Conservation (phyloP, 2,113 vertebrate species). For the Rhea americana region DNA sequence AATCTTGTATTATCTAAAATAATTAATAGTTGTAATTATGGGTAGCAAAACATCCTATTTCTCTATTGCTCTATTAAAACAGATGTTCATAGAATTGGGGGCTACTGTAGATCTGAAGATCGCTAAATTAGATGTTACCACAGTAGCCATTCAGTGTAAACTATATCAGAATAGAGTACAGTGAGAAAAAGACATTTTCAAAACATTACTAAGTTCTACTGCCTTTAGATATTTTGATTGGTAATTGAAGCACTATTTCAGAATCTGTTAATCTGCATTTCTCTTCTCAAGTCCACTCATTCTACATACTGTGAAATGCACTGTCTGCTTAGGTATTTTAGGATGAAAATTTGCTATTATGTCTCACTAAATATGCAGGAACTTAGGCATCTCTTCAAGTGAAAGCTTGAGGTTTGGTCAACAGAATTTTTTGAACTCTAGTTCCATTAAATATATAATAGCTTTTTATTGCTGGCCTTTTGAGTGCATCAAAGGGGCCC, state of each 20-base stretch:
- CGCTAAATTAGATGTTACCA: constrained; percentile 4
- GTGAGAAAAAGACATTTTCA: background rate
- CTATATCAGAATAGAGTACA: background rate
- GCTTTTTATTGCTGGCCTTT: background rate
- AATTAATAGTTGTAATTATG: constrained; percentile 35
- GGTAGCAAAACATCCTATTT: background rate
- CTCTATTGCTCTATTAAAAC: background rate
- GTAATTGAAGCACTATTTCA: background rate
- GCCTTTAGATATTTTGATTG: background rate
- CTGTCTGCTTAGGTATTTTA: background rate
- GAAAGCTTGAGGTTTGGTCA: background rate
- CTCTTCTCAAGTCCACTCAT: background rate
- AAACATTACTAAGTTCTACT: background rate
- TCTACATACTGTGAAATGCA: background rate
- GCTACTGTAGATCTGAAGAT: background rate
- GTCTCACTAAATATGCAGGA: background rate
- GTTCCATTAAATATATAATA: accelerated
- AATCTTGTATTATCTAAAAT: background rate
- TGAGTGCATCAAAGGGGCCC: background rate
- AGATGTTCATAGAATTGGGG: background rate
- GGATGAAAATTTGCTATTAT: background rate
- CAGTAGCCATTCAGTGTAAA: background rate
- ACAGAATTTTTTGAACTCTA: background rate
- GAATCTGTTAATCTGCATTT: background rate
- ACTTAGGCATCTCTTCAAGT: background rate